Base-by-base conservation (phyloP, 2,888 invertebrate species). In the Drosophila paranaensis region DNA sequence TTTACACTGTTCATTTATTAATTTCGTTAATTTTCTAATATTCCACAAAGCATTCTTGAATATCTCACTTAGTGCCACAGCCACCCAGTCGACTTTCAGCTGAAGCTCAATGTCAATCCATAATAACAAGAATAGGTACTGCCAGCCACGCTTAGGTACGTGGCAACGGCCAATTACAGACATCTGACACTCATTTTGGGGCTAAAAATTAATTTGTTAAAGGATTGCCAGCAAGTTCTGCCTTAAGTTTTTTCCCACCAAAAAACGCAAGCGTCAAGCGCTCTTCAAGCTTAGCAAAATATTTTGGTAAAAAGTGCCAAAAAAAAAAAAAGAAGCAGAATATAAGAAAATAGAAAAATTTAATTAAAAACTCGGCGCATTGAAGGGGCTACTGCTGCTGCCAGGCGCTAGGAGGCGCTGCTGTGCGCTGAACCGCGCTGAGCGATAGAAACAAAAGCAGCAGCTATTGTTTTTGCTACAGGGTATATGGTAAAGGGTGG, bases 141-240 rank as follows among this genome's bases (percentile, higher is more conserved):
- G 53, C 20, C 45, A 16, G 50, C 11, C 50, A 30, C 39, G 27
- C 58, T 50, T 54, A 81, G 65, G 76, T 84, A 84, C 65, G 79
- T 87, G 78, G 74, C 80, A 79, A 77, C 71, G 60, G 56, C 65
- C 86, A 79, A 88, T 88, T 85, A 81, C 79, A 79, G 71, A 54
- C 81, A 85, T 79, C 88, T 82, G 84, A 67, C 81, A 83, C 64
- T 65, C 71, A 58, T 67, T 78, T 85, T 78, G 73, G 71, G 71
- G 68, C 78, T 77, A 69, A 62, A 82, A 88, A 88, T 88, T 79
- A 86, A 85, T 85, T 85, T 86, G 83, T 86, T 82, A 77, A 83
- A 81, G 85, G 74, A 79, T 82, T 81, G 75, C 62, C 20, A 25
- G 46, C n/a, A 54, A 58, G 37, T 46, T 5, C 16, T 40, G 48